Percentiles rank a stretch among this genome's conserved stretches.
These are phyloP conservation scores for Notospermus geniculatus DNA, from an alignment of 1,140 invertebrate species.

Conservation along the genomic window DNA sequence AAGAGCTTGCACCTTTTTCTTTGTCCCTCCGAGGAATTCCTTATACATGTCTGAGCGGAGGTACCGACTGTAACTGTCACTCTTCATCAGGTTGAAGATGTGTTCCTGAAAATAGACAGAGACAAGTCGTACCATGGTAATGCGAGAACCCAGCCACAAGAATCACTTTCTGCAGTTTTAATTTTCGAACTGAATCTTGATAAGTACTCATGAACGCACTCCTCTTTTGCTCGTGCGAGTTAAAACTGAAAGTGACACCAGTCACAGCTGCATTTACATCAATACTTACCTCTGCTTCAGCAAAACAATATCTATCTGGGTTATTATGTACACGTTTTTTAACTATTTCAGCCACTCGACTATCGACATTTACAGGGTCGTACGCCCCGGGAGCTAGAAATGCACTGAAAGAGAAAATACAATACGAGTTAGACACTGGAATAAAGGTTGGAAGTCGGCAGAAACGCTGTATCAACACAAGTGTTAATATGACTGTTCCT, in stretches of 20 bases:
- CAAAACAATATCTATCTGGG: conserved; percentile 90
- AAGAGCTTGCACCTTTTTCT: conserved; percentile 64
- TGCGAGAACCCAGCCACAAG: no score
- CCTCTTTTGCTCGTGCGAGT: no score
- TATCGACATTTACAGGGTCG: conserved; percentile 96
- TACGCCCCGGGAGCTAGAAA: conserved; percentile 90
- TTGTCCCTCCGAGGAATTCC: conserved; percentile 91
- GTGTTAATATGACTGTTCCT: no score
- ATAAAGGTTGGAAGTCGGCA: no score
- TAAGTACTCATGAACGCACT: no score
- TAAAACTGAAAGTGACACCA: no score
- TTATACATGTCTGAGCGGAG: conserved; percentile 98
- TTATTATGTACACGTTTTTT: conserved; percentile 59
- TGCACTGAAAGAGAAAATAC: conserved; percentile 65
- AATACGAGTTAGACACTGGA: no score
- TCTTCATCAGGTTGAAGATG: conserved; percentile 99
- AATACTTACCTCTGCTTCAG: conserved; percentile 83
- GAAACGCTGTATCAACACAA: no score
- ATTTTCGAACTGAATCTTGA: no score
- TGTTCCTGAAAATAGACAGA: conserved; percentile 78
- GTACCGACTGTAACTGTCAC: conserved; percentile 96
- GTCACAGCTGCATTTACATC: neutral
- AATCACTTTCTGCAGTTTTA: no score
- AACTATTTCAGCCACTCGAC: conserved; percentile 58
- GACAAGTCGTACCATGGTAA: no score